Evolutionary conservation across 2,888 invertebrate genomes (phyloP).

Genomic region (Labia minor): DNA sequence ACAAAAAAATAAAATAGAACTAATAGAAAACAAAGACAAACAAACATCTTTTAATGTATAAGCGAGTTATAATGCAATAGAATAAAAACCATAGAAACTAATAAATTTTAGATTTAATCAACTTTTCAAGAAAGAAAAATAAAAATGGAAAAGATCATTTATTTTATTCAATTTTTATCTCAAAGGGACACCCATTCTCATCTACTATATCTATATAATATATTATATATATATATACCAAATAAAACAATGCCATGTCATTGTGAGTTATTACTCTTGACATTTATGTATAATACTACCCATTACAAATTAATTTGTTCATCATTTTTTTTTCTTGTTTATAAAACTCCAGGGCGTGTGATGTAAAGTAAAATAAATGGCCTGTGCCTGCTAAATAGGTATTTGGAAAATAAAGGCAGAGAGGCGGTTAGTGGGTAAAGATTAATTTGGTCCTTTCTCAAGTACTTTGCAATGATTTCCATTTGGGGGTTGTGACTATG

Average conservation of each 20-base stretch:
- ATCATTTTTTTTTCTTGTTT: not conserved
- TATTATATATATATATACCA: not conserved
- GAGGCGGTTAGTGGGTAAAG: conserved; percentile 5
- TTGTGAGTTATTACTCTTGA: not conserved
- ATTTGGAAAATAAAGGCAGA: not conserved
- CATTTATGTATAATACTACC: not conserved
- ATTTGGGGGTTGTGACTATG: not conserved
- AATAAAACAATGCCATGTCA: not conserved
- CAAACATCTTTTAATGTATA: too few relatives aligned
- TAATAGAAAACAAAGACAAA: too few relatives aligned
- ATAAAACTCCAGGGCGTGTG: not conserved
- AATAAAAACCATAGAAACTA: too few relatives aligned
- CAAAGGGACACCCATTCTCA: not conserved
- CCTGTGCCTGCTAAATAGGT: not conserved
- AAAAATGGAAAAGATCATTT: conserved; percentile 15
- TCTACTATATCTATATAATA: too few relatives aligned
- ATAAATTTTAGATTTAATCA: too few relatives aligned
- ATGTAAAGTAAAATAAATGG: conserved; percentile 7
- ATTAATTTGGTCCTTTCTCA: not conserved
- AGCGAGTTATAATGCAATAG: too few relatives aligned
- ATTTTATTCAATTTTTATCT: not conserved
- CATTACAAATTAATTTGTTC: not conserved
- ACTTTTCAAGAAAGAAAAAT: conserved; percentile 14
- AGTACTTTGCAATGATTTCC: not conserved
- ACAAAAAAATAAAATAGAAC: too few relatives aligned